A percentile compares a stretch with the other conserved stretches of the same genome.
Evolutionary conservation across 2,797 vertebrate species (phyloP).

Genomic region (Alosa sapidissima): DNA sequence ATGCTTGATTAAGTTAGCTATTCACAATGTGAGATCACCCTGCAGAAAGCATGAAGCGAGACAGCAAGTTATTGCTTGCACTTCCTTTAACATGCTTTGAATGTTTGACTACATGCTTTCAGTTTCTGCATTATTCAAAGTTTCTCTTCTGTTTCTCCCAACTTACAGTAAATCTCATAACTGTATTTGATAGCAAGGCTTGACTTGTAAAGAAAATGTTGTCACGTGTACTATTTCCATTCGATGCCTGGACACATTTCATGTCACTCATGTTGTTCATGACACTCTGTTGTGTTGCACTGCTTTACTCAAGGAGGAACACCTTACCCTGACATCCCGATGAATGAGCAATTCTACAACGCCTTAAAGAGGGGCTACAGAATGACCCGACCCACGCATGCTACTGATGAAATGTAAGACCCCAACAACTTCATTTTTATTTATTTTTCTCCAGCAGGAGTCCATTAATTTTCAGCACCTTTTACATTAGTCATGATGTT

Average conservation of each 20-base stretch:
- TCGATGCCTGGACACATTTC: background rate
- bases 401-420: constrained; percentile 79
- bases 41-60: background rate
- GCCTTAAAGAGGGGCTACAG: constrained; percentile 86
- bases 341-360: constrained; percentile 84
- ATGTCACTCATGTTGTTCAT: no score
- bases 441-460: no score
- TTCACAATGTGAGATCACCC: background rate
- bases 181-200: background rate
- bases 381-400: constrained; percentile 80
- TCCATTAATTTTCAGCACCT: background rate
- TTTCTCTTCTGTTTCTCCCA: background rate
- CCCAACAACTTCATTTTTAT: background rate
- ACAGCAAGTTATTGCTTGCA: background rate
- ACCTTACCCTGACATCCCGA: constrained; percentile 83
- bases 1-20: no score
- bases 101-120: background rate
- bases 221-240: no score
- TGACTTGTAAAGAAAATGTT: background rate
- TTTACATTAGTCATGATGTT: background rate
- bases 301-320: constrained; percentile 72
- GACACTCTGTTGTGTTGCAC: background rate
- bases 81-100: background rate
- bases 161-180: background rate
- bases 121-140: constrained; percentile 5